phyloP scores from a whole-genome alignment of 2,888 invertebrate species.

The Pachydiplax longipennis region DNA sequence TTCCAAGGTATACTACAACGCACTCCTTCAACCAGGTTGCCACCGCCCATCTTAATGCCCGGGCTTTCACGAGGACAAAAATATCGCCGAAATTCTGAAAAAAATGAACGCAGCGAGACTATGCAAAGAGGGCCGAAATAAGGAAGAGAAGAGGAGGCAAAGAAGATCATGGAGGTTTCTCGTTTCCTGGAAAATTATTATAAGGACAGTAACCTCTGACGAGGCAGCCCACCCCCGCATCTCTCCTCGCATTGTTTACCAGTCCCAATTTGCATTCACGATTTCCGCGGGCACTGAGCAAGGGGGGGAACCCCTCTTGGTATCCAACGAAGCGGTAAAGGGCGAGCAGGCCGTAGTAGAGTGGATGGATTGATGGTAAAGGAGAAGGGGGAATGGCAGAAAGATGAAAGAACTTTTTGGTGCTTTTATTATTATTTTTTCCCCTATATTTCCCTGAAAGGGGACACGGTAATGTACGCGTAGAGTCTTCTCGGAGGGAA shows the following conservation, averaged over 20 bases:
- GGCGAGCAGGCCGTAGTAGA: background rate
- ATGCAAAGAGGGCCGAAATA: slow-evolving; percentile 11
- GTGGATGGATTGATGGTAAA: background rate
- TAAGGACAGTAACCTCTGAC: slow-evolving; percentile 40
- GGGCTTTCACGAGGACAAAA: background rate
- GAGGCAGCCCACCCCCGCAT: background rate
- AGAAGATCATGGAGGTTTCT: background rate
- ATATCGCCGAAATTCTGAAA: background rate
- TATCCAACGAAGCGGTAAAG: slow-evolving; percentile 19
- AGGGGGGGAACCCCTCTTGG: background rate
- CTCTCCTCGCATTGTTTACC: slow-evolving; percentile 27
- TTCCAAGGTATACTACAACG: too few species aligned
- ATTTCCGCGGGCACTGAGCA: slow-evolving; percentile 24
- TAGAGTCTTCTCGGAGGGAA: background rate
- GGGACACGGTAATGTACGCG: background rate
- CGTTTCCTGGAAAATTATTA: slow-evolving; percentile 31
- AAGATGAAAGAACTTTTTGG: background rate
- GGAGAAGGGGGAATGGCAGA: background rate
- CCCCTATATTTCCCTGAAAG: background rate
- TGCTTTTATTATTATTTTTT: background rate
- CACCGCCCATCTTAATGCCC: background rate
- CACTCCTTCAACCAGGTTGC: background rate
- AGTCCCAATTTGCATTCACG: slow-evolving; percentile 34
- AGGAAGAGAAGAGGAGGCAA: background rate
- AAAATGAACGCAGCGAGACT: background rate